Evolutionary conservation across 1,140 invertebrate genomes (phyloP), one percentile per base, ranked within the genome.

Genomic region (Drosophila carrolli): DNA sequence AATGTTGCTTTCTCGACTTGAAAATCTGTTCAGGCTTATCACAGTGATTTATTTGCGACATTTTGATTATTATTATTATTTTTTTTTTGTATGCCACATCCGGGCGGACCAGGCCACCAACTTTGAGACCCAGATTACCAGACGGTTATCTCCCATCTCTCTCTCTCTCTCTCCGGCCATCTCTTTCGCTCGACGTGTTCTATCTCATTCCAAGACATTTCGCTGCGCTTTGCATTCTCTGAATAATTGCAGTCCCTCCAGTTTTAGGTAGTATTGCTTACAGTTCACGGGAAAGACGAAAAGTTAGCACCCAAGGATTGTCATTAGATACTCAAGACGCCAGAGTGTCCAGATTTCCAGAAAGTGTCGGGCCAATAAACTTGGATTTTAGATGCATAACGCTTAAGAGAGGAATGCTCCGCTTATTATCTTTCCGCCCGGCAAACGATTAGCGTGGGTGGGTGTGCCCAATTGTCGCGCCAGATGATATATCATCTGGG

Each of bases 391-490:
- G n/a, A 46, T 35, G 48, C 27, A 60, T 27, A 37, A 13, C 41
- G 11, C 55, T 60, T 27, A 16, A 23, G 37, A 27, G 19, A 32
- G 29, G 68, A 35, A 29, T 38, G 5, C 8, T 9, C 29, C 56
- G 19, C 19, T 46, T 50, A 35, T 43, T 32, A 53, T 11, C 59
- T 53, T 57, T 53, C 19, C 38, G 14, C 55, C 23, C 35, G 40
- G 47, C 13, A 29, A 46, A 54, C 55, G 62, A 75, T 78, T 59
- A 63, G 84, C 81, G 84, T 88, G 84, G 84, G 84, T 68, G 84
- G 68, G 61, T 89, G 65, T 89, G 78, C 61, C 78, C 82, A 85
- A 85, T 85, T 85, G 83, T 78, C 75, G 78, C 66, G 41, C 29
- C 51, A 70, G 65, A 71, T 67, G 43, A 66, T 66, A 59, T 63